Conservation (phyloP, 2,797 vertebrate species). For the Hozukius guyotensis region DNA sequence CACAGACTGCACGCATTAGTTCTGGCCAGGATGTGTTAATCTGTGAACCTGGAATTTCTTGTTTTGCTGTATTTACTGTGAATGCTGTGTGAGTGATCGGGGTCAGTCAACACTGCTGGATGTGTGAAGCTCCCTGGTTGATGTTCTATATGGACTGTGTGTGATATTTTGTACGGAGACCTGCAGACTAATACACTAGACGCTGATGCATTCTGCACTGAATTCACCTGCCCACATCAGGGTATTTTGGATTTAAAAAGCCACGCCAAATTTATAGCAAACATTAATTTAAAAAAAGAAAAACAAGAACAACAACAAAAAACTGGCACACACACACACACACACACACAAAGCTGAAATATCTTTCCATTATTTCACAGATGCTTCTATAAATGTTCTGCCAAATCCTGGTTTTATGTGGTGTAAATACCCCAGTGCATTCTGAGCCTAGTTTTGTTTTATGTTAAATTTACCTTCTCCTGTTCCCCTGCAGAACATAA, state of each 20-base stretch:
- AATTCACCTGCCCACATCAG: slow-evolving; percentile 1
- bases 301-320: neutral
- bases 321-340: no score
- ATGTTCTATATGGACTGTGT: neutral
- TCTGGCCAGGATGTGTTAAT: neutral
- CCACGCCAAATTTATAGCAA: neutral
- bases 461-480: neutral
- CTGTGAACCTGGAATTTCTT: slow-evolving; percentile 1
- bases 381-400: neutral
- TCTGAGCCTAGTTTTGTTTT: neutral
- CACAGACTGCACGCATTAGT: neutral
- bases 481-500: neutral
- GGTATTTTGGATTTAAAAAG: slow-evolving; percentile 18
- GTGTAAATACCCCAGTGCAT: neutral
- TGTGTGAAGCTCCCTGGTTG: slow-evolving; percentile 4
- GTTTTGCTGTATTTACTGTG: slow-evolving; percentile 16
- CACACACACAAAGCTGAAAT: neutral
- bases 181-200: slow-evolving; percentile 1
- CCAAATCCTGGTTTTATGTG: slow-evolving; percentile 11
- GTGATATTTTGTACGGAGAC: neutral
- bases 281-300: neutral
- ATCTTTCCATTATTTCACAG: slow-evolving; percentile 2
- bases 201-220: neutral
- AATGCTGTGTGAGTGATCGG: neutral
- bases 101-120: slow-evolving; percentile 7